Conservation (phyloP, 2,888 invertebrate genomes). For the Phoenoteleia sp. region DNA sequence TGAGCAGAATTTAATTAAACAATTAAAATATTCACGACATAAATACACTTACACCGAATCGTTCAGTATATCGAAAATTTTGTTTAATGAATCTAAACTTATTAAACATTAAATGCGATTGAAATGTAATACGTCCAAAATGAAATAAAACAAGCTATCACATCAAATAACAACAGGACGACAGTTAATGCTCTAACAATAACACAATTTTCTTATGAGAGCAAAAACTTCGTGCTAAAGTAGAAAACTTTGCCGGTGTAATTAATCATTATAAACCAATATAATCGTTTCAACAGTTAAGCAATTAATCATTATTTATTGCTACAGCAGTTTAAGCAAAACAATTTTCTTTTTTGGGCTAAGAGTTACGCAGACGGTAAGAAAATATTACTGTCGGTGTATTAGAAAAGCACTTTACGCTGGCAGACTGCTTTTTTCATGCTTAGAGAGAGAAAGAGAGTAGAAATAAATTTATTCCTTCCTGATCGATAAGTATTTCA, state of each 20-base stretch:
- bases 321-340: constrained; percentile 29
- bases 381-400: constrained; percentile 46
- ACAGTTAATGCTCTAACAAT: background rate
- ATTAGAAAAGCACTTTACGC: constrained; percentile 54
- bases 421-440: constrained; percentile 28
- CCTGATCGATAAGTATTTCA: constrained; percentile 54
- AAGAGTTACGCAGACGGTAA: constrained; percentile 34
- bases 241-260: constrained; percentile 19
- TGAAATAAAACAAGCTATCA: too few species aligned
- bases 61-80: too few species aligned
- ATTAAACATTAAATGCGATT: background rate
- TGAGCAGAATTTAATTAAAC: background rate
- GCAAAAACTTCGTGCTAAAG: constrained; percentile 7
- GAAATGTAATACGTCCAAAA: too few species aligned
- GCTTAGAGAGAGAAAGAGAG: constrained; percentile 27
- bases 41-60: too few species aligned
- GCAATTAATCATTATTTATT: constrained; percentile 56
- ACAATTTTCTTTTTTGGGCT: constrained; percentile 29
- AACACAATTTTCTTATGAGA: constrained; percentile 1
- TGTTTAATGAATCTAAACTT: too few species aligned
- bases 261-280: constrained; percentile 14
- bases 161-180: background rate
- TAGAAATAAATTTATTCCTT: constrained; percentile 54
- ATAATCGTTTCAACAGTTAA: constrained; percentile 29
- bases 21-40: too few species aligned